Base-by-base conservation (phyloP, 64 coral and sea anemone species). In the Astreopora myriophthalma region DNA sequence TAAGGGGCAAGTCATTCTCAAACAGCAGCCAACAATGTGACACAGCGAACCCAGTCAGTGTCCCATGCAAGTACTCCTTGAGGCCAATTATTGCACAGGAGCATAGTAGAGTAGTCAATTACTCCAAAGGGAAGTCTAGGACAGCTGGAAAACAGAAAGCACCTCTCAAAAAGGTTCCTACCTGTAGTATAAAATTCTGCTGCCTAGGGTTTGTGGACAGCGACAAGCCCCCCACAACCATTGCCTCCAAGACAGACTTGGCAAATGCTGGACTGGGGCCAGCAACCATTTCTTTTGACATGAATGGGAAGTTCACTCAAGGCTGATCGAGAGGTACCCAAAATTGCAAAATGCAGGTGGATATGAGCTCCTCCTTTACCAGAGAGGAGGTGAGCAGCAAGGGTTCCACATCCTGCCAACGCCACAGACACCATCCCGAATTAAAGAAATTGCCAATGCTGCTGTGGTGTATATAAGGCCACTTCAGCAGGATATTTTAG, bases 341-440 rank as follows among this genome's bases (percentile, higher is more conserved):
- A 55, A 55, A 17, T 58, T 87, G 16, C 10, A 23, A 16, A 27
- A 6, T 24, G 81, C 71, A 68, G 91, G 91, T 31, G 91, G 91
- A 3, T 93, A 93, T 69, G 84, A 80, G 37, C 55, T 93, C 49
- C 60, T 93, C 12, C 49, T 93, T 6, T 93, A 78, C 30, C 91
- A 93, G 73, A 86, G 91, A 70, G 91, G 91, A 25, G 83, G 91
- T 62, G 72, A 78, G 40, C 48, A 93, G 71, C 73, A 87, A 76
- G 91, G 91, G 19, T 93, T 93, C 39, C 91, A 87, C 52, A 34
- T 62, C 5, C 11, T 93, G 3, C 83, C 91, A 38, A 26, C 34
- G 19, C 91, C 91, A 46, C 58, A 93, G 44, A 63, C 84, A 23
- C 82, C 91, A 49, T 86, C 91, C 8, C 58, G 82, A 25, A 87